These are phyloP conservation scores for Zoroaster sp. DNA, from an alignment of 53 echinoderm and acorn worm species.

Conservation along the genomic window DNA sequence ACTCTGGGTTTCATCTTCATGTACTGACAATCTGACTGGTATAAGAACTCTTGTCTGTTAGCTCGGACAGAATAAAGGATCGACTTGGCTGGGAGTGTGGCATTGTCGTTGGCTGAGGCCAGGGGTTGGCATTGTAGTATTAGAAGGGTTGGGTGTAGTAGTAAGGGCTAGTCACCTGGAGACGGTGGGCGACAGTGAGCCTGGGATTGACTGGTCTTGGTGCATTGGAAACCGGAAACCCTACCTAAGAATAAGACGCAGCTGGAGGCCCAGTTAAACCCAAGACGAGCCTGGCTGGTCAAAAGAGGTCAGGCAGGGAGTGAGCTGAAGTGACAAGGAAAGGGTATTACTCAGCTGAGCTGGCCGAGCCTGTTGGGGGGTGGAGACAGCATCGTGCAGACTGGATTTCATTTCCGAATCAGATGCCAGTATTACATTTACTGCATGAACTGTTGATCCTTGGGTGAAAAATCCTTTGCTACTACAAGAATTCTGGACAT, in stretches of 20 bases:
- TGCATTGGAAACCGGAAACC: neutral
- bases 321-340: neutral
- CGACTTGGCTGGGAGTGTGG: neutral
- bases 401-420: neutral
- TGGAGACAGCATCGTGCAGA: neutral
- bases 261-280: neutral
- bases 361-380: neutral
- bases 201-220: neutral
- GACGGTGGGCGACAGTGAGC: neutral
- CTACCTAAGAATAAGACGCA: neutral
- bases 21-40: neutral
- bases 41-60: neutral
- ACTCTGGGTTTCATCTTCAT: neutral
- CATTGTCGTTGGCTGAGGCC: neutral
- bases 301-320: conserved; percentile 4
- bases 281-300: neutral
- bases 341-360: neutral
- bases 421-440: neutral
- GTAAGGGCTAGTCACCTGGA: neutral
- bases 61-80: conserved; percentile 18
- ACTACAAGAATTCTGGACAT: neutral
- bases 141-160: conserved; percentile 41
- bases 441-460: neutral
- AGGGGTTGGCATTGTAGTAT: conserved; percentile 45
- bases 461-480: no score